Conservation (phyloP, 2,888 invertebrate genomes). For the Sympetrum striolatum region DNA sequence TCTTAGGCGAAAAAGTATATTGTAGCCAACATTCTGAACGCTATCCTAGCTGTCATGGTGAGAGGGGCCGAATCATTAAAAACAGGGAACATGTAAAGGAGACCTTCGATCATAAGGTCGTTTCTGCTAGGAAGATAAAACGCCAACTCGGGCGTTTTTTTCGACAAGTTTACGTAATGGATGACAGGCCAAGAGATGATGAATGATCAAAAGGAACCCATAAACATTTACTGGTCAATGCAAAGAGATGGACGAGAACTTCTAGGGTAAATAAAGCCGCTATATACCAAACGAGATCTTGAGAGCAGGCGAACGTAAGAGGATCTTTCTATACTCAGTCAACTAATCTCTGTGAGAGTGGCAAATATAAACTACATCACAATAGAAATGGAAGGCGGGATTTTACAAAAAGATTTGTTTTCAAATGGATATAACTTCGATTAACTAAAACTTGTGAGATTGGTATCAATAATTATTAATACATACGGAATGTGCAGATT, state of each 20-base stretch:
- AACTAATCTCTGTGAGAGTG: too few relatives aligned
- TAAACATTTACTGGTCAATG: not conserved
- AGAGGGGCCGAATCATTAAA: not conserved
- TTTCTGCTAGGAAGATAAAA: not conserved
- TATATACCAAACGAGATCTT: not conserved
- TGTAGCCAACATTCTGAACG: not conserved
- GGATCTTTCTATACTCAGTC: not conserved
- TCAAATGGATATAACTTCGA: too few relatives aligned
- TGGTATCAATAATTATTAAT: too few relatives aligned
- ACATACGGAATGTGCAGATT: too few relatives aligned
- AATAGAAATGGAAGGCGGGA: too few relatives aligned
- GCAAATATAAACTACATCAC: too few relatives aligned
- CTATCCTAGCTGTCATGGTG: not conserved
- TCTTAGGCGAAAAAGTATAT: not conserved
- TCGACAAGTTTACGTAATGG: not conserved
- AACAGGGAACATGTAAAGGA: not conserved
- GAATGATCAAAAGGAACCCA: not conserved
- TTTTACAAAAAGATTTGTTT: too few relatives aligned
- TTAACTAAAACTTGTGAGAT: too few relatives aligned
- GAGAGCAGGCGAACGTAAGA: not conserved
- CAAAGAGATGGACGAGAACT: not conserved
- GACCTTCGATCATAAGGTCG: not conserved
- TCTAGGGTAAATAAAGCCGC: not conserved
- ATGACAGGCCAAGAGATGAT: not conserved
- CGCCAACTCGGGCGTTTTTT: not conserved